Evolutionary conservation across 2,797 vertebrate species (phyloP).

Genomic region (Diglossa cyanea): DNA sequence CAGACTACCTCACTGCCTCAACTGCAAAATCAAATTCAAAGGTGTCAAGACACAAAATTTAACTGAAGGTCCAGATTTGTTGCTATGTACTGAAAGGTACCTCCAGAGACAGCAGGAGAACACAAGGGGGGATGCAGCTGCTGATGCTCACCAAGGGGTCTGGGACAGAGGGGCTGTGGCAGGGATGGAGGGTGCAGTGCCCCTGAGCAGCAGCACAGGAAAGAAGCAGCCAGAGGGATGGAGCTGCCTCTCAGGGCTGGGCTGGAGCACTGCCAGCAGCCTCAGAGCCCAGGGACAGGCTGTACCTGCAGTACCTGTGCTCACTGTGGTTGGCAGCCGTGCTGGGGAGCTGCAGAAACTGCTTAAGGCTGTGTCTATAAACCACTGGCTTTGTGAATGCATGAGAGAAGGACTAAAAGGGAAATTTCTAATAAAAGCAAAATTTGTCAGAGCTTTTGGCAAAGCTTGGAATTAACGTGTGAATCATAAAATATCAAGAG

Average conservation of each 20-base stretch:
- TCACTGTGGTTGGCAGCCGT: not conserved
- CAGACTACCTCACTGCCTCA: not conserved
- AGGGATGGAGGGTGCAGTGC: not conserved
- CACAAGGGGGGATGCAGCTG: not conserved
- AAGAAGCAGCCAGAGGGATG: not conserved
- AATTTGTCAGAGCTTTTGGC: not conserved
- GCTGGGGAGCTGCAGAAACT: not conserved
- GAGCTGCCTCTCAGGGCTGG: not conserved
- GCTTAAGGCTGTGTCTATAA: not conserved
- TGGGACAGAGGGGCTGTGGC: fast-evolving
- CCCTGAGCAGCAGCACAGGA: not conserved
- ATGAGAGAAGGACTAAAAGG: not conserved
- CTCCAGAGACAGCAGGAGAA: not conserved
- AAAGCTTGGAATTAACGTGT: not conserved
- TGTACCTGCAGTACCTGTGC: not conserved
- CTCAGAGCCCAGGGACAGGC: not conserved
- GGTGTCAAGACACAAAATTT: not conserved
- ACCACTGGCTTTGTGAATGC: not conserved
- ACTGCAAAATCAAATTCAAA: not conserved
- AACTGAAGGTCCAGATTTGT: not conserved
- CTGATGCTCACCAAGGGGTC: fast-evolving
- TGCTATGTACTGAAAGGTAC: fast-evolving
- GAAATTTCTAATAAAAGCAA: not conserved
- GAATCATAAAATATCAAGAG: not conserved
- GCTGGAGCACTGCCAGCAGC: not conserved